A percentile compares a stretch with the other conserved stretches of the same genome.
Evolutionary conservation across 92 coral and sea anemone species (phyloP).

Genomic region (Micromussa lordhowensis): DNA sequence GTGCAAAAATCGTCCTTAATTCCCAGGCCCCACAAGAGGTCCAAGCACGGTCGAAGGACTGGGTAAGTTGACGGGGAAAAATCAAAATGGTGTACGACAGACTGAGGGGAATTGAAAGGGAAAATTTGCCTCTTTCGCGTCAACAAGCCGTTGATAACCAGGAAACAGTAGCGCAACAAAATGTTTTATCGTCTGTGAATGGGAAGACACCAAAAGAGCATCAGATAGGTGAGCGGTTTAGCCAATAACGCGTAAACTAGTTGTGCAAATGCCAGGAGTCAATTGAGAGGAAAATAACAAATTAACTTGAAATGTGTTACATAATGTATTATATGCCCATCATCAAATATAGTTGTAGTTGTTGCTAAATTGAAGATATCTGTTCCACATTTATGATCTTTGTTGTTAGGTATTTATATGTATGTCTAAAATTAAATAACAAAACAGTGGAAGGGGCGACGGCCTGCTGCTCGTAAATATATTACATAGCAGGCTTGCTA

Average conservation of each 20-base stretch:
- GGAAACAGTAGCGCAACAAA: slow-evolving; percentile 67
- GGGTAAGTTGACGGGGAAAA: slow-evolving; percentile 21
- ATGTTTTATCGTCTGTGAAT: slow-evolving; percentile 68
- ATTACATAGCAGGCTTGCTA: no score
- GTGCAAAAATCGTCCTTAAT: background rate
- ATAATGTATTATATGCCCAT: background rate
- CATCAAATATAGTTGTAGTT: background rate
- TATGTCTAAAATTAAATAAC: no score
- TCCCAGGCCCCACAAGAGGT: background rate
- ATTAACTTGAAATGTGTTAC: no score
- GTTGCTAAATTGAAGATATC: no score
- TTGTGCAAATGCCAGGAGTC: background rate
- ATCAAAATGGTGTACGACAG: slow-evolving; percentile 87
- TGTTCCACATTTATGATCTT: no score
- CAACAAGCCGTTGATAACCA: slow-evolving; percentile 53
- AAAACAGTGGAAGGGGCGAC: no score
- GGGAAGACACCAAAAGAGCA: slow-evolving; percentile 85
- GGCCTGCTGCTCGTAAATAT: no score
- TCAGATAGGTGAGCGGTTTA: slow-evolving; percentile 73
- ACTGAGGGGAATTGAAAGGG: slow-evolving; percentile 71
- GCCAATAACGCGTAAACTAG: background rate
- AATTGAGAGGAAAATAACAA: background rate
- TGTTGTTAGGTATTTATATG: no score
- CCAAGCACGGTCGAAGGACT: background rate
- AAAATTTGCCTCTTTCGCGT: slow-evolving; percentile 50